Conservation (phyloP, 2,888 invertebrate genomes). For the Disparrhopalites patrizii region DNA sequence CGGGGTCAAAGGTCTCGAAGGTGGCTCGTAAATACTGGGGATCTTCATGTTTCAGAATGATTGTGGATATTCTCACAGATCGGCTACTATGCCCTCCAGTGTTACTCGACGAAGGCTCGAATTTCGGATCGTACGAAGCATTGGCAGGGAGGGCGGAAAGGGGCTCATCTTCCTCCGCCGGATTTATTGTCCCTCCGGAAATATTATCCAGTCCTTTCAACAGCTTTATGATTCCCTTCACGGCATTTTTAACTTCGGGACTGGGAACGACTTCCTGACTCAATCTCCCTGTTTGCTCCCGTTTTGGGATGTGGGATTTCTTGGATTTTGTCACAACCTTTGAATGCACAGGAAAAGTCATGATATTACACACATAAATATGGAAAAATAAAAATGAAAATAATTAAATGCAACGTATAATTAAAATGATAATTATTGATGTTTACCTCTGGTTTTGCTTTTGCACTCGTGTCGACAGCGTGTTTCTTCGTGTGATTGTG, state of each 20-base stretch:
- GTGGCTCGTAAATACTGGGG: background rate
- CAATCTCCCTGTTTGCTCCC: background rate
- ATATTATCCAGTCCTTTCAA: slow-evolving; percentile 17
- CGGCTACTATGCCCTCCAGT: background rate
- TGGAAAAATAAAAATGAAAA: too few relatives aligned
- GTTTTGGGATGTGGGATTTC: background rate
- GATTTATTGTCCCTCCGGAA: background rate
- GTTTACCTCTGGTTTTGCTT: too few relatives aligned
- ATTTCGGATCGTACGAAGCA: too few relatives aligned
- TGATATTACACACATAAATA: too few relatives aligned
- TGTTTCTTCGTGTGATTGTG: background rate
- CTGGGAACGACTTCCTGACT: background rate
- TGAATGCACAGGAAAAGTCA: background rate
- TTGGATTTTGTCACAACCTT: background rate
- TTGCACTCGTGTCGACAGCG: too few relatives aligned
- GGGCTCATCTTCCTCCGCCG: too few relatives aligned
- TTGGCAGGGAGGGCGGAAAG: too few relatives aligned
- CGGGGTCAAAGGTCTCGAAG: slow-evolving; percentile 2
- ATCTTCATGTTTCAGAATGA: slow-evolving; percentile 10
- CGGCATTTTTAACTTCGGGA: slow-evolving; percentile 10
- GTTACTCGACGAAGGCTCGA: too few relatives aligned
- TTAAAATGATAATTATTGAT: too few relatives aligned
- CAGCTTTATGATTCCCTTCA: slow-evolving; percentile 6
- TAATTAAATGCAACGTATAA: too few relatives aligned
- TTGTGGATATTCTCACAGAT: background rate